Conservation (phyloP, 2,797 vertebrate species). For the Thripadectes ignobilis region DNA sequence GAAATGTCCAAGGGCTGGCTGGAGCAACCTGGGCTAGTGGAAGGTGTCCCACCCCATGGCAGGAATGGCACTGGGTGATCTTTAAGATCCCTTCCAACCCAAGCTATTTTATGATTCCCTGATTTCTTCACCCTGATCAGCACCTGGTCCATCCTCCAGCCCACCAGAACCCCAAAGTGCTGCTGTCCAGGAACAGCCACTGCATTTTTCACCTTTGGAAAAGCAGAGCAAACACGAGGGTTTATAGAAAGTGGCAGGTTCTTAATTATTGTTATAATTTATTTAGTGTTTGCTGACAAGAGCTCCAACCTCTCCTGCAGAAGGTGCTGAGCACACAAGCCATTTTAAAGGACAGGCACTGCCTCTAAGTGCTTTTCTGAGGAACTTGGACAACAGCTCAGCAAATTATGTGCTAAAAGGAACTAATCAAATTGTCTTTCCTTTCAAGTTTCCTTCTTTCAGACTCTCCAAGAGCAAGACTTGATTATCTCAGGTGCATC, state of each 20-base stretch:
- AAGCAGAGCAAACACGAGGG: background rate
- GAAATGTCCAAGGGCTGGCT: background rate
- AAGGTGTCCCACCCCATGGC: background rate
- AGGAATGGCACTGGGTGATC: background rate
- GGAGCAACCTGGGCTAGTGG: background rate
- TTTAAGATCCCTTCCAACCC: background rate
- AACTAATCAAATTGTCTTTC: background rate
- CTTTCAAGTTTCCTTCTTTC: background rate
- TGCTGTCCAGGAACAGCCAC: fast-evolving
- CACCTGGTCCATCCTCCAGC: fast-evolving
- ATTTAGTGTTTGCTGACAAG: slow-evolving; percentile 17
- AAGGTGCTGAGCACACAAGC: background rate
- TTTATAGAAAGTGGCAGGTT: background rate
- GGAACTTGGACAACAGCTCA: background rate
- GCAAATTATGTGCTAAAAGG: background rate
- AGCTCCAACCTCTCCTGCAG: background rate
- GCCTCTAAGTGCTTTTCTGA: background rate
- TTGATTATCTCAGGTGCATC: background rate
- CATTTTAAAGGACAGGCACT: background rate
- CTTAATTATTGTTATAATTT: slow-evolving; percentile 29
- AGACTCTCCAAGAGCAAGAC: background rate
- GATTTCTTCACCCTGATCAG: background rate
- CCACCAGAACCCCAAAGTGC: background rate
- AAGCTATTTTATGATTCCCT: background rate
- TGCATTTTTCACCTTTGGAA: background rate